Conservation (phyloP, 2,888 invertebrate species). For the Syrista parreyssii region DNA sequence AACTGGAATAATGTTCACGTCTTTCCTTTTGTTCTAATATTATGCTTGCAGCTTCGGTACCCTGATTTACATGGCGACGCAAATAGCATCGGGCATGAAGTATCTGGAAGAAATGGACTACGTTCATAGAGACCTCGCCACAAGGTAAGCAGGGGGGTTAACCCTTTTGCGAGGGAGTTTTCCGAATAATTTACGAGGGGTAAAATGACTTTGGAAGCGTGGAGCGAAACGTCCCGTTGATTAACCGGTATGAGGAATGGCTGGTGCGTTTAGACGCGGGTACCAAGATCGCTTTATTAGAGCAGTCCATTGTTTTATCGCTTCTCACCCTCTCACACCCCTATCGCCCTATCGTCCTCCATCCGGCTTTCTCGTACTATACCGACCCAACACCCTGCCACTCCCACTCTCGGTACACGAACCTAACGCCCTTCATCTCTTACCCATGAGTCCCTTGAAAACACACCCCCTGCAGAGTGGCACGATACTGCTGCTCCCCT, state of each 20-base stretch:
- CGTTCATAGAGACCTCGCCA: conserved; percentile 87
- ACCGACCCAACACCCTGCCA: no score
- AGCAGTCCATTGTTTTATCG: conserved; percentile 44
- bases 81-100: conserved; percentile 92
- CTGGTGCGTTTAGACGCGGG: conserved; percentile 13
- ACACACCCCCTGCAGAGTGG: no score
- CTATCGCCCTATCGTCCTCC: not conserved
- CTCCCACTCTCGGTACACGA: no score
- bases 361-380: not conserved
- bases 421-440: no score
- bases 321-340: conserved; percentile 19
- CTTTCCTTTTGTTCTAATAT: no score
- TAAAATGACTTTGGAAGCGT: conserved; percentile 10
- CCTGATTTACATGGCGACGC: conserved; percentile 86
- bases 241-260: conserved; percentile 16
- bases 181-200: conserved; percentile 18
- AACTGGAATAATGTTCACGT: no score
- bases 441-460: no score
- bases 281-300: conserved; percentile 39
- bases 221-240: conserved; percentile 11
- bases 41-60: conserved; percentile 78
- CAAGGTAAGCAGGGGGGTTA: conserved; percentile 70
- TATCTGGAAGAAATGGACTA: conserved; percentile 87
- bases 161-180: not conserved
- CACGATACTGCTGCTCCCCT: not conserved